Conservation (phyloP, 2,797 vertebrate genomes). For the Microctenopoma steveboyesi region DNA sequence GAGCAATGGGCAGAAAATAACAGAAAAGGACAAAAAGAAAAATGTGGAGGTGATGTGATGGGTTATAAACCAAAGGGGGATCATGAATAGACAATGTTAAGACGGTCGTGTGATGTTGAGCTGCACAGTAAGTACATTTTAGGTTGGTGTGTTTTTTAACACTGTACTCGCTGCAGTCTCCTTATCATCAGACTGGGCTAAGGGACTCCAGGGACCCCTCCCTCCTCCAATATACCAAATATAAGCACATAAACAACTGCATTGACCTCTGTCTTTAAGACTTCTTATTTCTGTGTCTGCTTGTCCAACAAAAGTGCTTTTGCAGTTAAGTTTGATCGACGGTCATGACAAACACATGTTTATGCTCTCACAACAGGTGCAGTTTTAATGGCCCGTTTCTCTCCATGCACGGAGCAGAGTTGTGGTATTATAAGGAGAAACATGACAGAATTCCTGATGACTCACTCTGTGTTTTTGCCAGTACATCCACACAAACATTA, state of each 20-base stretch:
- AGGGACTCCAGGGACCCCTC: conserved; percentile 73
- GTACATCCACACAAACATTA: conserved; percentile 24
- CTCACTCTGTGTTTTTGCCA: conserved; percentile 29
- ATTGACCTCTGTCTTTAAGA: conserved; percentile 50
- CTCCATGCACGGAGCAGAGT: conserved; percentile 35
- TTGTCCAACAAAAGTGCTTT: conserved; percentile 45
- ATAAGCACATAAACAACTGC: conserved; percentile 51
- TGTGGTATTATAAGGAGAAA: conserved; percentile 39
- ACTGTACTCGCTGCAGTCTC: conserved; percentile 67
- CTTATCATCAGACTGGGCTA: conserved; percentile 63
- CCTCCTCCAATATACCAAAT: conserved; percentile 27
- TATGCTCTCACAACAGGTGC: conserved; percentile 69
- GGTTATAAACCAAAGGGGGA: not conserved
- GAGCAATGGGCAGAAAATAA: conserved; percentile 33
- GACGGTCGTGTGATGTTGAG: conserved; percentile 69
- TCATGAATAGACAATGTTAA: conserved; percentile 6
- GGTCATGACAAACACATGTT: conserved; percentile 57
- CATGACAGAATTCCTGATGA: conserved; percentile 41
- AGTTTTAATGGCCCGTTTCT: conserved; percentile 68
- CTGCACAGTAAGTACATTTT: conserved; percentile 55
- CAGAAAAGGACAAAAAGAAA: conserved; percentile 1
- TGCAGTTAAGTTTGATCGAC: conserved; percentile 42
- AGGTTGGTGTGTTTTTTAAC: conserved; percentile 46
- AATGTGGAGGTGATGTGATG: conserved; percentile 5
- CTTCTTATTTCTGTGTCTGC: conserved; percentile 30